phyloP scores from a whole-genome alignment of 2,113 vertebrate species.

The Hystrix cristata region DNA sequence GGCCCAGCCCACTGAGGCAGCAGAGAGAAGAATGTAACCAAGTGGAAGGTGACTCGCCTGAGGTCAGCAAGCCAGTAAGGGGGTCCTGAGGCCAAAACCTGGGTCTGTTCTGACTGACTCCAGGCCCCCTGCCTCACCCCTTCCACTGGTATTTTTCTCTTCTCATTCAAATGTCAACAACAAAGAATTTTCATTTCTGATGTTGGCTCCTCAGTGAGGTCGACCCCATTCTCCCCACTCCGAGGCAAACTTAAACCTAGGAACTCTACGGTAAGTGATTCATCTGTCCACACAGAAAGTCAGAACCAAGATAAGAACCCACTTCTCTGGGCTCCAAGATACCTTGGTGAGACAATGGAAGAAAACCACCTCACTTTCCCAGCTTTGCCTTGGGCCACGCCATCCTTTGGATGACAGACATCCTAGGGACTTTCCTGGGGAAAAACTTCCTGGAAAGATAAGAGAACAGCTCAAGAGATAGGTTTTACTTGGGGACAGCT shows the following conservation, averaged over 20 bases:
- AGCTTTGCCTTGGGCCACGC: not conserved
- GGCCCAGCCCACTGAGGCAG: not conserved
- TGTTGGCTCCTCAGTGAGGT: not conserved
- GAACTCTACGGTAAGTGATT: not conserved
- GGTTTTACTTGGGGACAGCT: not conserved
- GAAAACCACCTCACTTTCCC: not conserved
- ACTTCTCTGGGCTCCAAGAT: constrained; percentile 2
- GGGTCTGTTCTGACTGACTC: not conserved
- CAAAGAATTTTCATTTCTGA: not conserved
- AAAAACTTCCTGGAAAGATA: constrained; percentile 35
- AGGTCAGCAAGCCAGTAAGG: not conserved
- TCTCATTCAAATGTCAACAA: not conserved
- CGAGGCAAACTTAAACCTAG: constrained; percentile 6
- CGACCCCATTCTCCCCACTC: not conserved
- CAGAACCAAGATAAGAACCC: constrained; percentile 34
- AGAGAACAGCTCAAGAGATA: not conserved
- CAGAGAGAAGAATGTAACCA: not conserved
- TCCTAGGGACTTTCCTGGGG: constrained; percentile 53
- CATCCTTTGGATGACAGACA: constrained; percentile 12
- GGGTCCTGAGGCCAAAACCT: not conserved
- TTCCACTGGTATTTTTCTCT: not conserved
- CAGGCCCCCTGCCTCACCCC: not conserved
- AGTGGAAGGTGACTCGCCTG: not conserved
- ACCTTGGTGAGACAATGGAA: not conserved
- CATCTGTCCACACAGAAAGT: not conserved